Evolutionary conservation across 1,140 invertebrate genomes (phyloP).

Genomic region (Chelonus insularis): DNA sequence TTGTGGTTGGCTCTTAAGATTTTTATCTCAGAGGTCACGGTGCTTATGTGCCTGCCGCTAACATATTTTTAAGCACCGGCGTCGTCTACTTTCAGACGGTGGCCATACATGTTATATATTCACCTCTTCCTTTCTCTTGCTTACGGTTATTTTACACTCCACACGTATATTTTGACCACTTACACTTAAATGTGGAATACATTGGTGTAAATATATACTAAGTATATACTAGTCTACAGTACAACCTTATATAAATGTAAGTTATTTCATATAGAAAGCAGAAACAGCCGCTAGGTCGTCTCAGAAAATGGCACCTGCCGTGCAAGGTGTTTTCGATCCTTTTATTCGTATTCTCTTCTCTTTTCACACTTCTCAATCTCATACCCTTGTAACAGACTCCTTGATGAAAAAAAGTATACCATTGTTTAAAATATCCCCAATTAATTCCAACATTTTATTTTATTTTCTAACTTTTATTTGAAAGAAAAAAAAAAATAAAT

Average conservation of each 20-base stretch:
- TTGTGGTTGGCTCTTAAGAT: conserved; percentile 48
- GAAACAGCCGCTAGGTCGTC: conserved; percentile 27
- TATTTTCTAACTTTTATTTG: no score
- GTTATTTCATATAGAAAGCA: conserved; percentile 31
- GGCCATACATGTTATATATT: conserved; percentile 6
- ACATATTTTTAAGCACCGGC: conserved; percentile 58
- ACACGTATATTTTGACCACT: no score
- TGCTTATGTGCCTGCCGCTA: conserved; percentile 53
- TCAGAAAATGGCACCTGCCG: conserved; percentile 45
- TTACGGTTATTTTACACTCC: not conserved
- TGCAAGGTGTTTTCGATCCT: conserved; percentile 50
- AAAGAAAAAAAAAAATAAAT: no score
- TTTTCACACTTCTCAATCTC: conserved; percentile 10
- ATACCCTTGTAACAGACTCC: no score
- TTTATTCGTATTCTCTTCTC: conserved; percentile 29
- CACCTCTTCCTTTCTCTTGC: not conserved
- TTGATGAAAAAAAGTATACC: no score
- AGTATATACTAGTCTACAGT: not conserved
- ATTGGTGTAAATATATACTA: not conserved
- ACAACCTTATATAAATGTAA: conserved; percentile 1
- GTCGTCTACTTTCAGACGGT: conserved; percentile 34
- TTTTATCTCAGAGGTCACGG: conserved; percentile 58
- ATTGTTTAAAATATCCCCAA: no score
- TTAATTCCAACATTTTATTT: no score
- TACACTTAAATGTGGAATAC: not conserved